Percentiles rank a stretch among this genome's conserved stretches.
phyloP scores from a whole-genome alignment of 2,888 invertebrate genomes.

The Nyleta sp. region DNA sequence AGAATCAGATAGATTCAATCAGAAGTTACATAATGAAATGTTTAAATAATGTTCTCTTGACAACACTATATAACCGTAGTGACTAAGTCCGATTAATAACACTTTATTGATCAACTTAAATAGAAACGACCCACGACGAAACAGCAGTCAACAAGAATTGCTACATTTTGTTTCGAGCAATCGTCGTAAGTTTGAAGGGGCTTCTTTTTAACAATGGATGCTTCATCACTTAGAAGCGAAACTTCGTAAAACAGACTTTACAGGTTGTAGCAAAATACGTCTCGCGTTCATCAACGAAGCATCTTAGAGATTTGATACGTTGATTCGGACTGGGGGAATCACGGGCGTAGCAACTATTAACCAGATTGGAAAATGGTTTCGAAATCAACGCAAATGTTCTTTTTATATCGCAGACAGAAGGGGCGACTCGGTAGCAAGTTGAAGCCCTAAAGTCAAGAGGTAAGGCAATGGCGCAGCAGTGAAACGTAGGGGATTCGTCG shows the following conservation, averaged over 20 bases:
- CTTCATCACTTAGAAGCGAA: slow-evolving; percentile 40
- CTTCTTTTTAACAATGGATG: slow-evolving; percentile 45
- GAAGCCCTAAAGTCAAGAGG: slow-evolving; percentile 51
- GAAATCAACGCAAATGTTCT: slow-evolving; percentile 52
- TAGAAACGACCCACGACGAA: background rate
- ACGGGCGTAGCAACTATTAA: slow-evolving; percentile 22
- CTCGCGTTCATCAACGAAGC: slow-evolving; percentile 10
- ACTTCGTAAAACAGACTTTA: slow-evolving; percentile 22
- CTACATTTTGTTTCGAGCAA: slow-evolving; percentile 31
- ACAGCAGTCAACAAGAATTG: background rate
- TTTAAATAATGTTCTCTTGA: too few relatives aligned
- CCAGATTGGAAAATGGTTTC: slow-evolving; percentile 37
- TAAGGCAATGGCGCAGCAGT: slow-evolving; percentile 47
- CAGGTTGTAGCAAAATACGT: slow-evolving; percentile 27
- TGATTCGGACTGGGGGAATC: slow-evolving; percentile 1
- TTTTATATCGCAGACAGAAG: slow-evolving; percentile 52
- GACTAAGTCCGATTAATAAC: slow-evolving; percentile 9
- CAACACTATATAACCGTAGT: background rate
- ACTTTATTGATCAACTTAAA: slow-evolving; percentile 17
- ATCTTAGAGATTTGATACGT: slow-evolving; percentile 43
- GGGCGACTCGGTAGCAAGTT: slow-evolving; percentile 34
- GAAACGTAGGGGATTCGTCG: slow-evolving; percentile 65
- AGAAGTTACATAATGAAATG: too few relatives aligned
- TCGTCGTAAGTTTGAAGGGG: slow-evolving; percentile 19
- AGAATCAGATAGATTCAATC: too few relatives aligned